phyloP scores from a whole-genome alignment of 2,113 vertebrate genomes.

The Thinocorus orbignyianus region DNA sequence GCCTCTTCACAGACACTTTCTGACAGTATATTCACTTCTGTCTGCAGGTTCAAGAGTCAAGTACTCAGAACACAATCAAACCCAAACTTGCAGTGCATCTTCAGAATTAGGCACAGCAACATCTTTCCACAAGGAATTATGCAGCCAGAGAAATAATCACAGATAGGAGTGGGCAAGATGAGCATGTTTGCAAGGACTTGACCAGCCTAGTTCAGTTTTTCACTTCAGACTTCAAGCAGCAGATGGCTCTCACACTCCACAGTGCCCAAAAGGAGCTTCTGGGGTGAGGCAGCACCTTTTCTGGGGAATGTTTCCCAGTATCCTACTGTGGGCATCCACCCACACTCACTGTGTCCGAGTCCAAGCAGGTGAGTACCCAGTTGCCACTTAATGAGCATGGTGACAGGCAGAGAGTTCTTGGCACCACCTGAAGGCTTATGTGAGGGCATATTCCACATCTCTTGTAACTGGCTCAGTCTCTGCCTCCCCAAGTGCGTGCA shows the following conservation, averaged over 20 bases:
- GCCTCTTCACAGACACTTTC: background rate
- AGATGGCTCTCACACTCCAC: background rate
- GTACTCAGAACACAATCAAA: background rate
- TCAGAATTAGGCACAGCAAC: background rate
- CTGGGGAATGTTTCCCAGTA: background rate
- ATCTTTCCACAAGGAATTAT: background rate
- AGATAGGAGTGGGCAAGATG: background rate
- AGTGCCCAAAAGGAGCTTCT: background rate
- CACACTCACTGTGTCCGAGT: no score
- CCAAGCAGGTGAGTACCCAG: background rate
- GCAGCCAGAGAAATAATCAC: background rate
- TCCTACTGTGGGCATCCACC: background rate
- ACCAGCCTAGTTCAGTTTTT: no score
- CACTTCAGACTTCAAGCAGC: background rate
- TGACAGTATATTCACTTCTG: background rate
- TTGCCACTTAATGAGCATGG: background rate
- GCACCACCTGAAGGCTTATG: fast-evolving
- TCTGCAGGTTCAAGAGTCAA: background rate
- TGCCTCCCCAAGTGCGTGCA: background rate
- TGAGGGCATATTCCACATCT: background rate
- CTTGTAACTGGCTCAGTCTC: background rate
- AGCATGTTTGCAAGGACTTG: fast-evolving
- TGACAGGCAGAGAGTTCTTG: background rate
- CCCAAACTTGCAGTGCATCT: background rate
- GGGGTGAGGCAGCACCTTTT: background rate